Base-by-base conservation (phyloP, 2,113 vertebrate genomes). In the Atrichornis clamosus region DNA sequence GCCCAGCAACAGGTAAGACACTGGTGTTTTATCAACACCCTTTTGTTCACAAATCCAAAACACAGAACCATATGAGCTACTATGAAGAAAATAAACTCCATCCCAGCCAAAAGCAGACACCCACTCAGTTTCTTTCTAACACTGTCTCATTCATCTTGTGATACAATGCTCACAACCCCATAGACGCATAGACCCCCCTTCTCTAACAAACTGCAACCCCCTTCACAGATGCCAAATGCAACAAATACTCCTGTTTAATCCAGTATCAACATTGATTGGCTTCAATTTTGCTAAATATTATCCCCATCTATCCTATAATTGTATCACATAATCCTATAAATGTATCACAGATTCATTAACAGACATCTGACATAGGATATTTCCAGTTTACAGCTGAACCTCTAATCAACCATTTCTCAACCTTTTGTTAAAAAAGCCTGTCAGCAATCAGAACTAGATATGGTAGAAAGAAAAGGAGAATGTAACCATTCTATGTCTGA, bases 271-370 rank as follows among this genome's bases (percentile, higher is more conserved):
- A 75, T 7, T 81, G 53, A 89, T 42, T 76, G 53, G 33, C 41
- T 94, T 91, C 87, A 89, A 5, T 84, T 92, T 85, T 91, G 58
- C 49, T 64, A 84, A 68, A 59, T 63, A 89, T n/a, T n/a, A n/a
- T n/a, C 46, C 28, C 53, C 30, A 50, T 73, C 62, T 82, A 55
- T 64, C 23, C 77, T 68, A 9, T 42, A 79, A n/a, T n/a, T n/a
- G n/a, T n/a, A n/a, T n/a, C n/a, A n/a, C n/a, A n/a, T n/a, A n/a
- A n/a, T n/a, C n/a, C n/a, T n/a, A n/a, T n/a, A n/a, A n/a, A n/a
- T n/a, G n/a, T n/a, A n/a, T n/a, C n/a, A n/a, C n/a, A 82, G 56
- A 75, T 32, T 59, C 76, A 59, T 63, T 63, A 59, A 33, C 1
- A 14, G 44, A 65, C 55, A 72, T 26, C 59, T 82, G 62, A 88